Base-by-base conservation (phyloP, 2,797 vertebrate genomes). In the Leucoraja ocellata region DNA sequence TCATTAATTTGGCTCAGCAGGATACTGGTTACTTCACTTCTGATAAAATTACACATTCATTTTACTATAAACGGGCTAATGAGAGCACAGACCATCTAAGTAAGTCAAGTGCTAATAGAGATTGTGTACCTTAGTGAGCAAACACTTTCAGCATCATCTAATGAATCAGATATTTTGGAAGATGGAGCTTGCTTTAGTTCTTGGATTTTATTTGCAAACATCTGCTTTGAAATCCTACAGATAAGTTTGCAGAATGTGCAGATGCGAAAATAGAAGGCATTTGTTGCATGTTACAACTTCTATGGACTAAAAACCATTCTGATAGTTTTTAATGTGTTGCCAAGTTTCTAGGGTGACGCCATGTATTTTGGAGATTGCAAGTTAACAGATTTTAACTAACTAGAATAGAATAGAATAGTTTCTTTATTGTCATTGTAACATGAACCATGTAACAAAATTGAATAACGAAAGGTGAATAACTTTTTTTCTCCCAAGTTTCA, bases 401-500 rank as follows among this genome's bases (percentile, higher is more conserved):
- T 32, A 32, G 32, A 32, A 32, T 32, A 32, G 32, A 32, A 32
- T 32, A 32, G 32, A 32, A 32, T 32, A 32, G 32, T 32, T 32
- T 32, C 32, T 32, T 32, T 32, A 32, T 32, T 32, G 32, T 32
- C 32, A 32, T 32, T 32, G 32, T 32, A 32, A 32, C 32, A 32
- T 32, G 32, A 32, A 32, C 32, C 32, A 32, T 32, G 32, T 32
- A 32, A 32, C 32, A 0, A 32, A 32, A 32, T 32, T 32, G 32
- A 32, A 32, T 32, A 32, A 32, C 32, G 32, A 32, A 32, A 32
- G 32, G 32, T 32, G 32, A 32, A 32, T 32, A 92, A 91, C 65
- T 25, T 54, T 92, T 86, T 80, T 93, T 93, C 95, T 93, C 81
- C 5, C 94, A 79, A 93, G 90, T 58, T 95, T 94, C 94, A 95